Conservation (phyloP, 1,140 invertebrate species). For the Yoshiicerus persimilis region DNA sequence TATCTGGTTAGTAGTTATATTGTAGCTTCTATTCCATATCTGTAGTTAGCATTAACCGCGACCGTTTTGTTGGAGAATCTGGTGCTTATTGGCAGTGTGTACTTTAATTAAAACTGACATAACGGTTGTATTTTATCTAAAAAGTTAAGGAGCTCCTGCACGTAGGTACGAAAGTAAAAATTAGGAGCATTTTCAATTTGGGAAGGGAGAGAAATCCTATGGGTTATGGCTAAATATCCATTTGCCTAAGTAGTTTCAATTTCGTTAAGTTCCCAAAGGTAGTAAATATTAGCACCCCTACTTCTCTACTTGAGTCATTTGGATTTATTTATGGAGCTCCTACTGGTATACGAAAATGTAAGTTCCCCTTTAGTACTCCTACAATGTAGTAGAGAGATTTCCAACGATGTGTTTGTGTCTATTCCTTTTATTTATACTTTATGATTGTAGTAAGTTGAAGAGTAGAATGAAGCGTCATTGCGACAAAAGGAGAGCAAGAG, state of each 20-base stretch:
- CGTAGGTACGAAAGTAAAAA: not conserved
- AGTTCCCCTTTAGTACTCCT: not conserved
- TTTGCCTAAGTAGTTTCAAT: slow-evolving; percentile 25
- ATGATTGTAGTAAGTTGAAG: not conserved
- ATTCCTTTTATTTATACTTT: not conserved
- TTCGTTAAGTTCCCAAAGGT: slow-evolving; percentile 16
- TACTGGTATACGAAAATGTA: not conserved
- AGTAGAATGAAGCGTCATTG: not conserved
- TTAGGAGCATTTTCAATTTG: not conserved
- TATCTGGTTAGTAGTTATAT: no score
- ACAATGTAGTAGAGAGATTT: no score
- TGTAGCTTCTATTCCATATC: not conserved
- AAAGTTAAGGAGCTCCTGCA: not conserved
- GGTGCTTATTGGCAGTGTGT: not conserved
- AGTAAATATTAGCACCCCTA: not conserved
- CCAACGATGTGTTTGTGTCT: not conserved
- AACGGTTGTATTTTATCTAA: not conserved
- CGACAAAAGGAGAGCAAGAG: not conserved
- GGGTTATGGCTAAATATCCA: slow-evolving; percentile 1
- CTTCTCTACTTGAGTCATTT: not conserved
- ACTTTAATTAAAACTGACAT: not conserved
- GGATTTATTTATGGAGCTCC: not conserved
- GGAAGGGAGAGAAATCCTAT: not conserved
- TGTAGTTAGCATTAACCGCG: not conserved
- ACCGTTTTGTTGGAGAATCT: not conserved